Evolutionary conservation across 2,888 invertebrate genomes (phyloP).

Genomic region (Trissonchulus sp.): DNA sequence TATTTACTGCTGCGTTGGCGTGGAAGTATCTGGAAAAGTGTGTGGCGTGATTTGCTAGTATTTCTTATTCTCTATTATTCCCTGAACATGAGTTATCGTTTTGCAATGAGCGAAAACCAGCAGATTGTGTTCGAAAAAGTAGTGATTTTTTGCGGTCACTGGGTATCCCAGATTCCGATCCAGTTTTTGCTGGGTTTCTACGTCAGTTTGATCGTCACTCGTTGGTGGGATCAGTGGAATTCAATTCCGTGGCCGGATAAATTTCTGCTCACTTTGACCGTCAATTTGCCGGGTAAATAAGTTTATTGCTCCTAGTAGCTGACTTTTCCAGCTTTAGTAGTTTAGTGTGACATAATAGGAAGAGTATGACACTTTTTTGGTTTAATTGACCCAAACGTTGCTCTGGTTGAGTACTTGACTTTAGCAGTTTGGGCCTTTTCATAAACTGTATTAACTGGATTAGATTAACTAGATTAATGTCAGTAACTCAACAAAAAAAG

Average conservation of each 20-base stretch:
- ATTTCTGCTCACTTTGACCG: not conserved
- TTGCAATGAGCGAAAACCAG: constrained; percentile 42
- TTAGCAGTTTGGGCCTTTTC: too few relatives aligned
- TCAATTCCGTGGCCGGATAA: constrained; percentile 79
- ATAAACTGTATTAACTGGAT: too few relatives aligned
- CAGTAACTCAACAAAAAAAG: too few relatives aligned
- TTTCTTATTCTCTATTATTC: constrained; percentile 44
- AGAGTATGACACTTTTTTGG: too few relatives aligned
- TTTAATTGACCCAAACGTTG: too few relatives aligned
- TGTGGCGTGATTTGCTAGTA: constrained; percentile 50
- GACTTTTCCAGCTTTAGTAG: too few relatives aligned
- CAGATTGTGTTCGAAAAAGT: constrained; percentile 66
- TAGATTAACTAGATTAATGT: too few relatives aligned
- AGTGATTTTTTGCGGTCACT: constrained; percentile 74
- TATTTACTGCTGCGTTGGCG: constrained; percentile 43
- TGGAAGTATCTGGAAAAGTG: constrained; percentile 52
- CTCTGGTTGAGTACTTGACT: too few relatives aligned
- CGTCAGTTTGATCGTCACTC: constrained; percentile 80
- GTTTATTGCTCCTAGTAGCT: too few relatives aligned
- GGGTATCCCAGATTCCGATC: constrained; percentile 78
- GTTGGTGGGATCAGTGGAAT: constrained; percentile 85
- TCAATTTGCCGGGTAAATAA: not conserved
- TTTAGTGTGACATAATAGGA: too few relatives aligned
- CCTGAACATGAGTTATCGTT: constrained; percentile 47
- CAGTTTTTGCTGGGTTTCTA: constrained; percentile 91